Percentiles rank a stretch among this genome's conserved stretches.
Conservation (phyloP, 2,888 invertebrate species). For the Drosophila maculinotata region DNA sequence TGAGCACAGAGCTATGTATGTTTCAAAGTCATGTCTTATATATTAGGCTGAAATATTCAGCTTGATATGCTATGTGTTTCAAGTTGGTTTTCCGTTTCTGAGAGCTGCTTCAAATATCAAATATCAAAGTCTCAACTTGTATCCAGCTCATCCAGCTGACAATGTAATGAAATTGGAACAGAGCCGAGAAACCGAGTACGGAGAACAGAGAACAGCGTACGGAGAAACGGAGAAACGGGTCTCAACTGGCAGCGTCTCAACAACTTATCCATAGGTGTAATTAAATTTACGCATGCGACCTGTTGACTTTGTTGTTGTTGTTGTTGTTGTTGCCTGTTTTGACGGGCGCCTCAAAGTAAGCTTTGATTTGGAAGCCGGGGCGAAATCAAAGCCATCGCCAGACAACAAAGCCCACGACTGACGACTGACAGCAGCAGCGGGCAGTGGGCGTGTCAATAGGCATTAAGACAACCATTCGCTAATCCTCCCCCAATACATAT, state of each 20-base stretch:
- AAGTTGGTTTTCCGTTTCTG: not conserved
- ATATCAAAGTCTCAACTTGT: conserved; percentile 38
- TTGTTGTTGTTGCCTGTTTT: conserved; percentile 22
- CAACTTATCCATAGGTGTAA: conserved; percentile 65
- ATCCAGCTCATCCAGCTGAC: conserved; percentile 6
- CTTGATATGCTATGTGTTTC: conserved; percentile 1
- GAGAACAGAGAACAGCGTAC: not conserved
- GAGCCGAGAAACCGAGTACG: conserved; percentile 2
- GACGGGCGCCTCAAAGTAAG: conserved; percentile 42
- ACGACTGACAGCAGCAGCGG: conserved; percentile 1
- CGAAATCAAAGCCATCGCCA: conserved; percentile 58
- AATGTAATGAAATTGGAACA: conserved; percentile 52
- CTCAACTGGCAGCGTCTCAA: conserved; percentile 16
- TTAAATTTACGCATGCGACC: conserved; percentile 63
- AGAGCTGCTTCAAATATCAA: conserved; percentile 23
- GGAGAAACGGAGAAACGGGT: too few species aligned
- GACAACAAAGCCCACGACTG: conserved; percentile 6
- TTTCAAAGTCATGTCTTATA: too few species aligned
- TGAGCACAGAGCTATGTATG: too few species aligned
- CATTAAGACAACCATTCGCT: conserved; percentile 35
- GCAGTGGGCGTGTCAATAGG: conserved; percentile 34
- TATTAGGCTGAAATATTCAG: not conserved
- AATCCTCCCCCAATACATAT: conserved; percentile 6
- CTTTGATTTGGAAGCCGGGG: conserved; percentile 60
- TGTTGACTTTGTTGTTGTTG: conserved; percentile 23